phyloP scores from a whole-genome alignment of 2,113 vertebrate genomes.

The Urocolius indicus region DNA sequence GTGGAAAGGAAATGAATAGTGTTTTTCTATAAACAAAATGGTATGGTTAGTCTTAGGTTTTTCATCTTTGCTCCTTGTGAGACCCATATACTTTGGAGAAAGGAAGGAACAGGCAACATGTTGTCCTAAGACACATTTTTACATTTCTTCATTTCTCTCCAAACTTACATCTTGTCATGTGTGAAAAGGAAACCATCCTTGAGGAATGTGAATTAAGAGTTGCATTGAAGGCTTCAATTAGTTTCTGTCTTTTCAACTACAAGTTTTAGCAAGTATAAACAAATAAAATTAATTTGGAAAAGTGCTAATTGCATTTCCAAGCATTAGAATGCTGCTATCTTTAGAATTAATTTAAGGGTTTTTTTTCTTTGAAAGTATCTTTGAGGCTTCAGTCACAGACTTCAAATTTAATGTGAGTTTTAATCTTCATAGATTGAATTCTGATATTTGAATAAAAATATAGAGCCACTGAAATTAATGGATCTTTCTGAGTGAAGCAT shows the following conservation, averaged over 20 bases:
- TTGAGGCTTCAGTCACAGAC: slow-evolving; percentile 38
- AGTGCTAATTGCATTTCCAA: slow-evolving; percentile 8
- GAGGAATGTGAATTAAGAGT: not conserved
- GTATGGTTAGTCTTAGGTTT: not conserved
- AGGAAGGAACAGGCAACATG: not conserved
- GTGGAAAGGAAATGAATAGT: not conserved
- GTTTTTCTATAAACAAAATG: not conserved
- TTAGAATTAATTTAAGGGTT: slow-evolving; percentile 24
- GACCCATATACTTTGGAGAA: not conserved
- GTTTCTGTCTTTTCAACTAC: slow-evolving; percentile 27
- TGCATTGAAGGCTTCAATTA: not conserved
- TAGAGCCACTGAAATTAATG: not conserved
- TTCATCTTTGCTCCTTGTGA: not conserved
- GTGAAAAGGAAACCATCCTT: not conserved
- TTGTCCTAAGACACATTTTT: not conserved
- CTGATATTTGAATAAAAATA: slow-evolving; percentile 14
- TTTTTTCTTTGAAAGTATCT: slow-evolving; percentile 32
- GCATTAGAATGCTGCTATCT: not conserved
- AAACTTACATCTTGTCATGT: not conserved
- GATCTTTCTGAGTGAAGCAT: not conserved
- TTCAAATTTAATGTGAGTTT: slow-evolving; percentile 45
- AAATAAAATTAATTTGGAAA: slow-evolving; percentile 12
- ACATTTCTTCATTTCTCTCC: not conserved
- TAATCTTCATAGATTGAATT: slow-evolving; percentile 27
- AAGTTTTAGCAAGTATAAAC: slow-evolving; percentile 34